Evolutionary conservation across 92 coral and sea anemone genomes (phyloP), one percentile per base, ranked within the genome.

Genomic region (Porites rus): DNA sequence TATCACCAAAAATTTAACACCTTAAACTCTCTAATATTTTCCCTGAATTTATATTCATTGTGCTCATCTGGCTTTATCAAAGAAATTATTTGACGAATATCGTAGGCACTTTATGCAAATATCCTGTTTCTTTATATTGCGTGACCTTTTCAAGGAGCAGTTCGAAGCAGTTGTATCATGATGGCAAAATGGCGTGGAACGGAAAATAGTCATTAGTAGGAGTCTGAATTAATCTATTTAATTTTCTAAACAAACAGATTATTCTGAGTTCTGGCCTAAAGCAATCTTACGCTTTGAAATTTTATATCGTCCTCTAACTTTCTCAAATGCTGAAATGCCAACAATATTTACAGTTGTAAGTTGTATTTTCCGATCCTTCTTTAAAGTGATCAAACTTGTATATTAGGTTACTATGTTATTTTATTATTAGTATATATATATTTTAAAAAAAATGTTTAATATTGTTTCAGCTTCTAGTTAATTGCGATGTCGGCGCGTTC

Each of bases 171-270:
- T 4, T 14, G 21, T 80, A 4, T 63, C 56, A 53, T 68, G 11
- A 6, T 21, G 18, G 10, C 18, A 79, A 28, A 5, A 76, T 38
- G 22, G 68, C 80, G 51, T 76, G 8, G 18, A 62, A 51, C 25
- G 7, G 18, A 58, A 43, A 19, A 1, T 19, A 2, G 20, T 17
- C 24, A 52, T 25, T 25, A 54, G 69, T 21, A 28, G 69, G 77
- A 24, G 59, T 38, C 52, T 43, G 14, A 56, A 25, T 25, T 21
- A 69, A 81, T 58, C 61, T 69, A 31, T 69, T 71, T 80, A 67
- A 52, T 46, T 54, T 71, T 69, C 65, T 46, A 54, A 81, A 70
- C 86, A 81, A 81, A 81, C 78, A 38, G 54, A 24, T 67, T 46
- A 25, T 53, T 79, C 64, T 51, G 51, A 43, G 6, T 66, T 50